These are phyloP conservation scores for Syrista parreyssii DNA, from an alignment of 2,888 invertebrate genomes.

Conservation along the genomic window DNA sequence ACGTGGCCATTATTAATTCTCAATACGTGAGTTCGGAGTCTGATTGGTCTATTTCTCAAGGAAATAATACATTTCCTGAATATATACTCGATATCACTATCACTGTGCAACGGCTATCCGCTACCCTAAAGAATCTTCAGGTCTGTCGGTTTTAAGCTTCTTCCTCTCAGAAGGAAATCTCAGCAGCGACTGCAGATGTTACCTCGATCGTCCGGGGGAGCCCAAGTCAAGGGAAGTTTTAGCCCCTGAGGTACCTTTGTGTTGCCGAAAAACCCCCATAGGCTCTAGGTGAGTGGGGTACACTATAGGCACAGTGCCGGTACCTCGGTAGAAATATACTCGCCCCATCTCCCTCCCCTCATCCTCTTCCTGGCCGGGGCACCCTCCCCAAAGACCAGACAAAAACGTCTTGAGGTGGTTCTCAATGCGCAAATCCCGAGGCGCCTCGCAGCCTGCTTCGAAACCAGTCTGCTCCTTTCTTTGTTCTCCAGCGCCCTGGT, in stretches of 20 bases:
- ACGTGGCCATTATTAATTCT: not conserved
- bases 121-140: not conserved
- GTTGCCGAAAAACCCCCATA: constrained; percentile 35
- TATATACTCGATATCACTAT: not conserved
- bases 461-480: constrained; percentile 37
- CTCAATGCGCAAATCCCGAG: constrained; percentile 39
- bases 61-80: not conserved
- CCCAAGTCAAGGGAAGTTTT: constrained; percentile 58
- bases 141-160: not conserved
- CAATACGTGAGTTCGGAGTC: not conserved
- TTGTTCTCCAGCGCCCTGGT: not conserved
- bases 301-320: constrained; percentile 1
- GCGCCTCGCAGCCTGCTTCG: constrained; percentile 26
- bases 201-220: constrained; percentile 32
- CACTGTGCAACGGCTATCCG: not conserved
- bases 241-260: constrained; percentile 46
- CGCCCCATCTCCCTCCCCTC: constrained; percentile 9
- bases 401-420: constrained; percentile 57
- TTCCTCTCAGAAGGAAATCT: constrained; percentile 43
- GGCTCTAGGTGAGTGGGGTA: not conserved
- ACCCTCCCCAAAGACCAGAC: constrained; percentile 19
- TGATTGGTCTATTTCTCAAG: not conserved
- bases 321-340: constrained; percentile 3
- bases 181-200: constrained; percentile 58
- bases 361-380: constrained; percentile 1